Percentiles rank a stretch among this genome's conserved stretches.
phyloP scores from a whole-genome alignment of 2,888 invertebrate species.

The Drosophila prolongata region DNA sequence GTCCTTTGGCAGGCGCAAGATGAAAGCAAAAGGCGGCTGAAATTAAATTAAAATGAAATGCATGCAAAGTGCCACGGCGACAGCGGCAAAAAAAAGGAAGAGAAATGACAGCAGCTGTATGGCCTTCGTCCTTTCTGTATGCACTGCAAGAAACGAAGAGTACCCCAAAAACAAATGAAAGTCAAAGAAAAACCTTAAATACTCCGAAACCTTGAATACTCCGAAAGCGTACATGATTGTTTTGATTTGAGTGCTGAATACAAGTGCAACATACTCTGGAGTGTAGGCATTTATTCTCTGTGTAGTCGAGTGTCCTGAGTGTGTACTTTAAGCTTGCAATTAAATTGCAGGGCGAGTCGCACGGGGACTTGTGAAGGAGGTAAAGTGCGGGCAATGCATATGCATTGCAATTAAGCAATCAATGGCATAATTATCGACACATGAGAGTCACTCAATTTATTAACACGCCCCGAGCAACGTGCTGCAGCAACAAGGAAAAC shows the following conservation, averaged over 20 bases:
- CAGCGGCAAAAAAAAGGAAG: slow-evolving; percentile 18
- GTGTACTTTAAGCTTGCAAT: slow-evolving; percentile 54
- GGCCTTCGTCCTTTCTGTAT: slow-evolving; percentile 3
- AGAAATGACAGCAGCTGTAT: slow-evolving; percentile 23
- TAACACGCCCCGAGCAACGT: slow-evolving; percentile 67
- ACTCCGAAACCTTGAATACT: no score
- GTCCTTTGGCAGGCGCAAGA: slow-evolving; percentile 66
- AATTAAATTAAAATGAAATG: slow-evolving; percentile 78
- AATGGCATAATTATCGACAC: slow-evolving; percentile 78
- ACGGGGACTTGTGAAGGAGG: slow-evolving; percentile 24
- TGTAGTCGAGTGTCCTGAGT: slow-evolving; percentile 35
- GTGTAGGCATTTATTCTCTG: background rate
- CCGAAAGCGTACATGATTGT: no score
- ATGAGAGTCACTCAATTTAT: slow-evolving; percentile 78
- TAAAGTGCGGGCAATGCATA: slow-evolving; percentile 43
- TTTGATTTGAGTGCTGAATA: no score
- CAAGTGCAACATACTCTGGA: background rate
- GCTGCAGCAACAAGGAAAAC: slow-evolving; percentile 22
- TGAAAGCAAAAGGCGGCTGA: slow-evolving; percentile 75
- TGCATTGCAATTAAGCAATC: slow-evolving; percentile 80
- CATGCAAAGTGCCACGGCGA: slow-evolving; percentile 72
- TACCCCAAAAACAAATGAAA: no score
- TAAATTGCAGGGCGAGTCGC: slow-evolving; percentile 49
- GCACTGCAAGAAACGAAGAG: background rate
- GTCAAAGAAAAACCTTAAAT: no score